Base-by-base conservation (phyloP, 2,797 vertebrate genomes). In the Adelosebastes latens region DNA sequence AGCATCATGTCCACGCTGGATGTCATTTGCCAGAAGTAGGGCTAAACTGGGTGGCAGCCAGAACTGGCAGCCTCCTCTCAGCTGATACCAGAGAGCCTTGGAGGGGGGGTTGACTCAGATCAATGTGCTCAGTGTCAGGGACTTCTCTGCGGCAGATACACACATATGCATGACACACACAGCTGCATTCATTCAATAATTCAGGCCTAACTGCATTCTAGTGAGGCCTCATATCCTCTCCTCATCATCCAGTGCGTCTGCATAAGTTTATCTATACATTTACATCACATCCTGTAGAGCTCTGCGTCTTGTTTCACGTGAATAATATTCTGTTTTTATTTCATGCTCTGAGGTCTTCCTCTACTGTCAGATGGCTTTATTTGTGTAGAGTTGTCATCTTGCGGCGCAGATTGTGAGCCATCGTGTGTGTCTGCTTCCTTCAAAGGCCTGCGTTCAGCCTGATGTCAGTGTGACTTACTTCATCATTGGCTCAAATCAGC, bases 401-500 rank as follows among this genome's bases (percentile, higher is more conserved):
- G 85, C 53, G 13, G 77, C 77, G 71, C 89, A 91, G 87, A 89
- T 88, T 91, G 92, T 32, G 74, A 81, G 79, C 77, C 65, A 16
- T 81, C 34, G 52, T 68, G 64, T 63, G 58, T 71, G 79, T 81
- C 56, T 49, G 84, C 75, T 84, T 64, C 74, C 66, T 86, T 87
- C 80, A 75, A 72, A 83, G 80, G 79, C 67, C 62, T 53, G 72
- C 9, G 20, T 81, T 80, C 59, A 59, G 82, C 77, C 78, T 31
- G 78, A 84, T 88, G 91, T 93, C 89, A 87, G 84, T 32, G 81
- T 61, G 79, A 85, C 84, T 91, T 82, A 83, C 83, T 89, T 86
- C 89, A 86, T 91, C 89, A 80, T 92, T 93, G 92, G 86, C 89
- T 91, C 84, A 84, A 79, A 92, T 93, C 90, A 90, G 84, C 88